phyloP scores from a whole-genome alignment of 2,113 vertebrate species.

The Columba livia region DNA sequence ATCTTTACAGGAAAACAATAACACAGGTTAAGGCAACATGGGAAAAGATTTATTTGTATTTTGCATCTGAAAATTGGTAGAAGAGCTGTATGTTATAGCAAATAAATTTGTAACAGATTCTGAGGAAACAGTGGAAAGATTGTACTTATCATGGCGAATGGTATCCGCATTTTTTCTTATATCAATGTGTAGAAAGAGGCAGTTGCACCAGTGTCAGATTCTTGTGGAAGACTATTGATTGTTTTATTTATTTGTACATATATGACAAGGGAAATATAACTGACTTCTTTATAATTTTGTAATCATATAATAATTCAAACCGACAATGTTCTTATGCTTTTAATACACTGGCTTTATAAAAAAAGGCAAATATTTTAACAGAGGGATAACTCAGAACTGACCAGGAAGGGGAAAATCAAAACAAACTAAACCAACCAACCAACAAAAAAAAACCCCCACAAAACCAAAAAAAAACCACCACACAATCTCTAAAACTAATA shows the following conservation, averaged over 20 bases:
- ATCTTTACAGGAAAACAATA: constrained; percentile 2
- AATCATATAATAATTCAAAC: not conserved
- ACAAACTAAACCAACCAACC: too few relatives aligned
- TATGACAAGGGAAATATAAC: not conserved
- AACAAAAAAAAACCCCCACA: too few relatives aligned
- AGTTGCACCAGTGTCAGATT: not conserved
- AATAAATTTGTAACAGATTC: not conserved
- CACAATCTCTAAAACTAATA: constrained; percentile 20
- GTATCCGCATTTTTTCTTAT: not conserved
- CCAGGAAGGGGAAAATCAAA: not conserved
- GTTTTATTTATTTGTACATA: constrained; percentile 6
- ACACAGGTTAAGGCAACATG: not conserved
- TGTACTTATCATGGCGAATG: not conserved
- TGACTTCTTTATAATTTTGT: not conserved
- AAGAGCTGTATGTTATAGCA: not conserved
- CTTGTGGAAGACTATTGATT: not conserved
- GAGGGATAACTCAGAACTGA: constrained; percentile 13
- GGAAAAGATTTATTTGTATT: not conserved
- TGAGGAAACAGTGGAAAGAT: not conserved
- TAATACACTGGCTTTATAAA: not conserved
- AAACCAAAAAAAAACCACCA: not conserved
- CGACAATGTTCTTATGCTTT: not conserved
- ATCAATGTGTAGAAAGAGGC: not conserved
- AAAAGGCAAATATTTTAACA: not conserved
- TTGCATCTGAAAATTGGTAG: not conserved